These are phyloP conservation scores for Microchirus variegatus DNA, from an alignment of 2,797 vertebrate genomes.

Conservation along the genomic window DNA sequence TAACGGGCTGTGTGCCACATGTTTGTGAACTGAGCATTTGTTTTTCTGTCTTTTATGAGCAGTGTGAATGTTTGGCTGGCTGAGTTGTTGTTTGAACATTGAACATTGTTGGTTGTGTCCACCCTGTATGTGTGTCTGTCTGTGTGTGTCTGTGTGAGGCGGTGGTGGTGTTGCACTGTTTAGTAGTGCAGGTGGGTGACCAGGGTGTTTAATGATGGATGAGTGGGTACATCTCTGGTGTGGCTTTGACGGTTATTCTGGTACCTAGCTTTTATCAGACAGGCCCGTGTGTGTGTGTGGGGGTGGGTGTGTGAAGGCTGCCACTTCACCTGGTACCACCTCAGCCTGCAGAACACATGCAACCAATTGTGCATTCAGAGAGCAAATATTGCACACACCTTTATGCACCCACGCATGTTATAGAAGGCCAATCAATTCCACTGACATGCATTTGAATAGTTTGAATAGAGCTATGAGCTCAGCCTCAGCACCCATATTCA, in stretches of 20 bases:
- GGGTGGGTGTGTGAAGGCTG: conserved; percentile 28
- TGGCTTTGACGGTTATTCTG: conserved; percentile 75
- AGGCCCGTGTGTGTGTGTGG: conserved; percentile 9
- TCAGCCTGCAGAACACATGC: conserved; percentile 61
- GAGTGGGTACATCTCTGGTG: conserved; percentile 76
- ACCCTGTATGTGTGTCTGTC: conserved; percentile 34
- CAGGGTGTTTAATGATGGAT: conserved; percentile 63
- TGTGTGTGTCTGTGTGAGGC: conserved; percentile 1
- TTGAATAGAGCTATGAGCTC: conserved; percentile 35
- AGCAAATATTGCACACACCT: conserved; percentile 51
- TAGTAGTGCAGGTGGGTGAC: conserved; percentile 75
- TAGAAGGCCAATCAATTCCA: conserved; percentile 51
- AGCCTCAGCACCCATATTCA: conserved; percentile 28
- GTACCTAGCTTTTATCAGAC: conserved; percentile 70
- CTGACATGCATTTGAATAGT: conserved; percentile 54
- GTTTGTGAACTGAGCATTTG: conserved; percentile 17
- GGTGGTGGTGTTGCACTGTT: conserved; percentile 42
- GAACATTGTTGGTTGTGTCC: conserved; percentile 70
- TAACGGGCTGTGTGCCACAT: conserved; percentile 29
- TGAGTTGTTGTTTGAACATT: conserved; percentile 61
- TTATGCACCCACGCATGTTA: conserved; percentile 46
- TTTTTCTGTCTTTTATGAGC: conserved; percentile 52
- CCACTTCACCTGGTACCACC: conserved; percentile 80
- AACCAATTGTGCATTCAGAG: conserved; percentile 70
- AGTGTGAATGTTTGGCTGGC: conserved; percentile 53